These are phyloP conservation scores for Nebria salina DNA, from an alignment of 2,888 invertebrate genomes.

Conservation along the genomic window DNA sequence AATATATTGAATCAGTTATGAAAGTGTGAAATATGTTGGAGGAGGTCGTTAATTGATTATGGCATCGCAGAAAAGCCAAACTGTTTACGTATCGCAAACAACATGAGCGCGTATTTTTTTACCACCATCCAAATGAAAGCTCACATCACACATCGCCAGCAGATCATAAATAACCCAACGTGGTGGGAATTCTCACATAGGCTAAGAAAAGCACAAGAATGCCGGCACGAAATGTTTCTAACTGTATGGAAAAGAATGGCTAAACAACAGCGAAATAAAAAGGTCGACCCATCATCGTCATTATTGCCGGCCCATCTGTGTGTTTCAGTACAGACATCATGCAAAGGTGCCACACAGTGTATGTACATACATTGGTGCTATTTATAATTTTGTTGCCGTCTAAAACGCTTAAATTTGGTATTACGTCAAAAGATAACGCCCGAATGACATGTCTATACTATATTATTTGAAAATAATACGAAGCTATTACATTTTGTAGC, in stretches of 20 bases:
- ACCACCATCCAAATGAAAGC: conserved; percentile 28
- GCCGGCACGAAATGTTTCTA: conserved; percentile 37
- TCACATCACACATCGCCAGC: conserved; percentile 31
- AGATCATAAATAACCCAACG: conserved; percentile 42
- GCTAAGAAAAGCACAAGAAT: conserved; percentile 41
- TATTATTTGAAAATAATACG: not conserved
- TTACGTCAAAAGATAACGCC: not conserved
- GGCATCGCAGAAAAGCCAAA: too few relatives aligned
- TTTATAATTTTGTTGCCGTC: conserved; percentile 36
- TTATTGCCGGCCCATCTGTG: conserved; percentile 18
- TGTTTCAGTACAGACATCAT: not conserved
- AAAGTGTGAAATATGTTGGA: too few relatives aligned
- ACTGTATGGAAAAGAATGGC: conserved; percentile 43
- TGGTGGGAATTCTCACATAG: conserved; percentile 43
- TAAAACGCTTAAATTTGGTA: conserved; percentile 34
- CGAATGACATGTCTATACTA: not conserved
- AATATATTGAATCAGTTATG: too few relatives aligned
- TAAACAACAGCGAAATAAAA: conserved; percentile 39
- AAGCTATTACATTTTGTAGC: too few relatives aligned
- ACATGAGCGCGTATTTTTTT: too few relatives aligned
- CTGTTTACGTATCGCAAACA: too few relatives aligned
- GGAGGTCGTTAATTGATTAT: too few relatives aligned
- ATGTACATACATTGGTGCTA: conserved; percentile 11
- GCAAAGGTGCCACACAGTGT: too few relatives aligned
- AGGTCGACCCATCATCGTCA: conserved; percentile 32